Evolutionary conservation across 64 coral and sea anemone species (phyloP), one percentile per base, ranked within the genome.

Genomic region (Actinia equina): DNA sequence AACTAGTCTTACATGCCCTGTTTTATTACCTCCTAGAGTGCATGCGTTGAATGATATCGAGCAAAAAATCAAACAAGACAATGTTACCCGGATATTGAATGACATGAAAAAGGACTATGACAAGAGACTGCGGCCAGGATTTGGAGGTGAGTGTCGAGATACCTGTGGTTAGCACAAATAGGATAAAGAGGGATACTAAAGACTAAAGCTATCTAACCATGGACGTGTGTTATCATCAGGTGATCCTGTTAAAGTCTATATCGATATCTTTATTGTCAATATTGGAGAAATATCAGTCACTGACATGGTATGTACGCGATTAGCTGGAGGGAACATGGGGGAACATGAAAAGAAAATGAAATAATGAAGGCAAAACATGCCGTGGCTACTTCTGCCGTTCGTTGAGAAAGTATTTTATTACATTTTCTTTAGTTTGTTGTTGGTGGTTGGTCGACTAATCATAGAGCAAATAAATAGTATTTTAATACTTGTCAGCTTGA

Each of bases 231-330:
- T 88, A 25, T 77, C 64, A 52, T 30, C 63, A 94, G 93, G 93
- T 37, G 71, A 86, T 30, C 88, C 93, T 13, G 84, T 87, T 0
- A 59, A 69, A 26, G 88, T 94, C 18, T 83, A 87, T 59, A 67
- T 87, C 15, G 85, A 86, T 59, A 41, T 94, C 15, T 83, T 90
- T 37, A 84, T 94, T 42, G 88, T 94, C 8, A 83, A 94, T 61
- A 94, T 94, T 45, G 89, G 93, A 17, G 93, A 94, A 56, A 90
- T 94, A 46, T 94, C 93, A 43, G 88, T 94, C 8, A 83, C 88
- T 20, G 90, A 87, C 54, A 94, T 94, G 93, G 93, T 87, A 90
- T 79, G 93, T 30, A 27, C n/a, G n/a, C n/a, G n/a, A n/a, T n/a
- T 5, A n/a, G n/a, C n/a, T 30, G 22, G 62, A 20, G 4, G 22